phyloP scores from a whole-genome alignment of 2,797 vertebrate species.

The Chaetophractus vellerosus region DNA sequence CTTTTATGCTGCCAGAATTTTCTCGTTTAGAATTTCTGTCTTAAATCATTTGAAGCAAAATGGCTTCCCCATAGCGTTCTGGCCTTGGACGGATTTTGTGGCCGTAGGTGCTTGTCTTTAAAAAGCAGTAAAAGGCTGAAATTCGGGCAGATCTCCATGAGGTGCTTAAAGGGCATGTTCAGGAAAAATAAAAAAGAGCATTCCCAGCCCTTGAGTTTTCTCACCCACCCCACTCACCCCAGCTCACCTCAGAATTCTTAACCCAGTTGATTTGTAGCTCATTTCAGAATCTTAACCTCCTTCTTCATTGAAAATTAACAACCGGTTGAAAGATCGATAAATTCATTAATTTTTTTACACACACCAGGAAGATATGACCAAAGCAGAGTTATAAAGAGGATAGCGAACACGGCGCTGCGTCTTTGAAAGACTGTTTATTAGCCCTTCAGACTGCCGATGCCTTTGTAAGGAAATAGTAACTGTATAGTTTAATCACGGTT shows the following conservation, averaged over 20 bases:
- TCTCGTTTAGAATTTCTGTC: not conserved
- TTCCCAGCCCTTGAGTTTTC: not conserved
- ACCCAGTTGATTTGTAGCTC: not conserved
- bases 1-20: not conserved
- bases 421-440: constrained; percentile 45
- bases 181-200: not conserved
- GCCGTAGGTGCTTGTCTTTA: constrained; percentile 8
- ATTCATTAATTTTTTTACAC: not conserved
- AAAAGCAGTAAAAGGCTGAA: not conserved
- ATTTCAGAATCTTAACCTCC: not conserved
- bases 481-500: constrained; percentile 60
- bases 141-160: not conserved
- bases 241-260: not conserved
- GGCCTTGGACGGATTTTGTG: not conserved
- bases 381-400: not conserved
- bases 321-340: not conserved
- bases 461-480: constrained; percentile 75
- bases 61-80: not conserved
- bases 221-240: fast-evolving
- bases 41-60: not conserved
- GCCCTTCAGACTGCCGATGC: constrained; percentile 76
- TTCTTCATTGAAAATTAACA: not conserved
- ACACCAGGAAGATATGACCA: not conserved
- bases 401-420: not conserved
- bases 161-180: constrained; percentile 10